Base-by-base conservation (phyloP, 2,797 vertebrate species). In the Acanthurus leucopareius region DNA sequence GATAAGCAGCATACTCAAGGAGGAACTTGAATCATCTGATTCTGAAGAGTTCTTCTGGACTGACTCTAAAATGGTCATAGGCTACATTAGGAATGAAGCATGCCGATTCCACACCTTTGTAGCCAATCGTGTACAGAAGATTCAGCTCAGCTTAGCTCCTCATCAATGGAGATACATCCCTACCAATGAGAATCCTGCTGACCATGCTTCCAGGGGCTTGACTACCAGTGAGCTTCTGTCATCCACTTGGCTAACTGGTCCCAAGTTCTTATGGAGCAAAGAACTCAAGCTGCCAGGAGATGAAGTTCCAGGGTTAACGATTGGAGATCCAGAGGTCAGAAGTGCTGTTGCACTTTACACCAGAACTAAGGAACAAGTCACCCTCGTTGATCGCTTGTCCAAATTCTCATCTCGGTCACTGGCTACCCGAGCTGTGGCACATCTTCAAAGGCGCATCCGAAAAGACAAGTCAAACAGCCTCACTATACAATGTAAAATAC, bases 301-400 rank as follows among this genome's bases (percentile, higher is more conserved):
- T 38, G 56, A 58, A 5, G 10, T 11, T 6, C 56, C 56, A 58
- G 56, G 10, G 28, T 58, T 58, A 4, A 58, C 4, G 3, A 58
- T 58, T 38, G 56, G 56, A 58, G 56, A 58, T 58, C 56, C 28
- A 58, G 56, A 58, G 28, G 56, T 58, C 56, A 38, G 32, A 58
- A 19, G 56, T 19, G 56, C 17, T 58, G 2, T 58, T 10, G 16
- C 32, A 58, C 35, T 60, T 8, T 42, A 1, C 58, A 60, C 38
- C 3, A 60, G 38, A 42, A 40, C 58, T 8, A 60, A 14, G 4
- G 58, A 60, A 15, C 38, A 3, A 42, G 38, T 60, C 7, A 14
- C 19, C 38, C 7, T 60, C 3, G 58, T 15, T 15, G 58, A 60
- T 60, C 38, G 58, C 11, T 60, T 60, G 1, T 60, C 38, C 4